These are phyloP conservation scores for Crematogaster levior DNA, from an alignment of 2,888 invertebrate species.

Conservation along the genomic window DNA sequence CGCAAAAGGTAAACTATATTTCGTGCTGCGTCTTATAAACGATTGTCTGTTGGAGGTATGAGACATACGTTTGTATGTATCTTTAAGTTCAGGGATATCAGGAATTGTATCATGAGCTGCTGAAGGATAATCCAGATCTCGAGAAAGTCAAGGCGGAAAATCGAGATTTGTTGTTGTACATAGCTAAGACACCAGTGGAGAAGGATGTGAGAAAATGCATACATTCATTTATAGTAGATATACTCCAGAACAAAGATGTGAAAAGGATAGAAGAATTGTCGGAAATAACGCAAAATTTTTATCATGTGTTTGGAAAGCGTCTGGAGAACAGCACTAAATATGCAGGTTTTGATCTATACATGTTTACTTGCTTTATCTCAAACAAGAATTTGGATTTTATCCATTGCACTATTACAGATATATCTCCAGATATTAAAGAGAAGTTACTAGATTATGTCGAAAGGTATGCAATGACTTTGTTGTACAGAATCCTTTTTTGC, in stretches of 20 bases:
- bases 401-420: constrained; percentile 84
- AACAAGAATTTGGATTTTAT: background rate
- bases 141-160: constrained; percentile 86
- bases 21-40: background rate
- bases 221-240: constrained; percentile 89
- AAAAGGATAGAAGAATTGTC: constrained; percentile 94
- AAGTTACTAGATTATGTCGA: constrained; percentile 96
- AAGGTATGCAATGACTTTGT: constrained; percentile 95
- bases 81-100: constrained; percentile 84
- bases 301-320: constrained; percentile 92
- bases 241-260: constrained; percentile 88
- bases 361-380: background rate
- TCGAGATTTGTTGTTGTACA: constrained; percentile 78
- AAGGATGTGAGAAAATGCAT: constrained; percentile 90
- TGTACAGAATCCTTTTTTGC: constrained; percentile 96
- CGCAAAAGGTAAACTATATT: constrained; percentile 87
- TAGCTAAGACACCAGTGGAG: constrained; percentile 84
- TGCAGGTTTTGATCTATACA: constrained; percentile 82
- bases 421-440: constrained; percentile 91
- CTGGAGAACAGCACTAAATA: constrained; percentile 90
- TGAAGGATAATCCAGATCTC: constrained; percentile 86
- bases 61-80: background rate
- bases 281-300: constrained; percentile 96
- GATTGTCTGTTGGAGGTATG: background rate
- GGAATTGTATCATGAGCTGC: constrained; percentile 83